These are phyloP conservation scores for Drymodes brunneopygia DNA, from an alignment of 2,113 vertebrate genomes.

Conservation along the genomic window DNA sequence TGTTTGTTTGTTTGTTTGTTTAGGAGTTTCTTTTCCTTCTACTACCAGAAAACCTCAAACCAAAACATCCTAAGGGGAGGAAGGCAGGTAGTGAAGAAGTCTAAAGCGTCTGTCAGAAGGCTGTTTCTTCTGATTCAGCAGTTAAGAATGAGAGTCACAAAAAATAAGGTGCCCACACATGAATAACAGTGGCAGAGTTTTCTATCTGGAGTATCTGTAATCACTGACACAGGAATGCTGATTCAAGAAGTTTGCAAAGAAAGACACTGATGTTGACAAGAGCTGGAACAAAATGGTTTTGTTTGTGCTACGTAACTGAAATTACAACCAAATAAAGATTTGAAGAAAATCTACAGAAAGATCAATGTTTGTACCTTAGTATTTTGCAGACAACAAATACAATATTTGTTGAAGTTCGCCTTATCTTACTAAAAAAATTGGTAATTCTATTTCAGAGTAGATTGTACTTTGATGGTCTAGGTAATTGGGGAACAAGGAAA, in stretches of 20 bases:
- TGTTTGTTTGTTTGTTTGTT: background rate
- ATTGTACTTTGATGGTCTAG: conserved; percentile 1
- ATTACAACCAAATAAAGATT: conserved; percentile 36
- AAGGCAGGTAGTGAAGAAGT: background rate
- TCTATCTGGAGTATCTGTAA: conserved; percentile 14
- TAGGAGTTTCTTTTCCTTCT: background rate
- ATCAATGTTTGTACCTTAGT: conserved; percentile 1
- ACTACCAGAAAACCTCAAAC: background rate
- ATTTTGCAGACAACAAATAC: background rate
- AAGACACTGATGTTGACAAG: conserved; percentile 13
- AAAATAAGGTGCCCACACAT: conserved; percentile 1
- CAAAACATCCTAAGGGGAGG: background rate
- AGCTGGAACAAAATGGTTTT: conserved; percentile 33
- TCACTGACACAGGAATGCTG: conserved; percentile 28
- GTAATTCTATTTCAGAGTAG: conserved; percentile 3
- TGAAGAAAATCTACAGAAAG: conserved; percentile 11
- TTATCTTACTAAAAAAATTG: conserved; percentile 6
- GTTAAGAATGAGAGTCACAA: background rate
- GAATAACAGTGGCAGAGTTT: conserved; percentile 4
- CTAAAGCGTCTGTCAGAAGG: background rate
- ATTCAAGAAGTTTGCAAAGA: conserved; percentile 34
- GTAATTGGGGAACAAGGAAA: background rate
- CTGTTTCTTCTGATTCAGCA: conserved; percentile 32
- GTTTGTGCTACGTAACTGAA: conserved; percentile 42
- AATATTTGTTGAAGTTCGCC: conserved; percentile 17